Percentiles rank a stretch among this genome's conserved stretches.
These are phyloP conservation scores for Heliocidaris tuberculata DNA, from an alignment of 35 echinoderm and acorn worm genomes.

Conservation along the genomic window DNA sequence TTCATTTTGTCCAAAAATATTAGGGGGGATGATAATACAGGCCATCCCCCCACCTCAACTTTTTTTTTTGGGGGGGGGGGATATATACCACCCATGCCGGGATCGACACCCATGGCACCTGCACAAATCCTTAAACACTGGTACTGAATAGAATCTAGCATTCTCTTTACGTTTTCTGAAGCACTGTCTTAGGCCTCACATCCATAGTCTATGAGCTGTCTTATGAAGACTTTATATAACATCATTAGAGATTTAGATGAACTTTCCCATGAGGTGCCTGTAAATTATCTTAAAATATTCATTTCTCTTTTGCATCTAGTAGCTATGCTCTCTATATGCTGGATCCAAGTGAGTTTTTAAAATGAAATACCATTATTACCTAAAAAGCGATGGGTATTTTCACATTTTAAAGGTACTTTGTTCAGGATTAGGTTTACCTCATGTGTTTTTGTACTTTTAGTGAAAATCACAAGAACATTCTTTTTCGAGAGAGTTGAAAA, in stretches of 20 bases:
- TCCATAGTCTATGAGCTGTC: neutral
- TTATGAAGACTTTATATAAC: neutral
- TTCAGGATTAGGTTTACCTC: neutral
- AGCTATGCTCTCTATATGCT: neutral
- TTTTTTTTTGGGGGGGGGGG: too few species aligned
- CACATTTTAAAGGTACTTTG: neutral
- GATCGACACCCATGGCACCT: too few species aligned
- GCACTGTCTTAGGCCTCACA: neutral
- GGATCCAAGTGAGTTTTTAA: neutral
- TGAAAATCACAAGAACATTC: neutral
- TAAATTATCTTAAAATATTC: neutral
- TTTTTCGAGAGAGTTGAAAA: neutral
- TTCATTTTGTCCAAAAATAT: too few species aligned
- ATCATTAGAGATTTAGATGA: neutral
- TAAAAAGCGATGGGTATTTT: neutral
- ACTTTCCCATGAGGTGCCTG: neutral
- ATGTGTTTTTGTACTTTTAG: neutral
- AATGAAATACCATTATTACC: constrained; percentile 4
- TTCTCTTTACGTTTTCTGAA: neutral
- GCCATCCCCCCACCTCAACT: too few species aligned
- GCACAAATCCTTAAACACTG: neutral
- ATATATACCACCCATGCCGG: too few species aligned
- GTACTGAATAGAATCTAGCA: neutral
- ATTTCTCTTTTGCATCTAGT: neutral
- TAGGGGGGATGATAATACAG: too few species aligned